Base-by-base conservation (phyloP, 2,797 vertebrate genomes). In the Champsocephalus gunnari region DNA sequence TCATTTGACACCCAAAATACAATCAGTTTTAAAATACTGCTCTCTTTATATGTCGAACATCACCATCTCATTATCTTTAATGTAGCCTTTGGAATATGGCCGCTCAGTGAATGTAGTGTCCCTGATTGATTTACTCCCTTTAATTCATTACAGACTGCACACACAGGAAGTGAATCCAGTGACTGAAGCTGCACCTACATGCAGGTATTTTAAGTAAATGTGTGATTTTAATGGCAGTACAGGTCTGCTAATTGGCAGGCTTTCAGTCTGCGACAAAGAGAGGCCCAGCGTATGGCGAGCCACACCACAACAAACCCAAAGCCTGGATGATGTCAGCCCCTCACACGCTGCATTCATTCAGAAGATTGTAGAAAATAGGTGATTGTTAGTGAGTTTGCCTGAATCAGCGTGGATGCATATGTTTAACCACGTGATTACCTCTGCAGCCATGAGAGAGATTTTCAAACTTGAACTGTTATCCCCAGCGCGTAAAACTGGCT, bases 301-400 rank as follows among this genome's bases (percentile, higher is more conserved):
- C 84, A 65, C 83, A 88, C 89, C 87, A 92, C 89, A 92, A 91
- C 90, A 91, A 90, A 88, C 86, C 85, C 80, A 87, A 86, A 91
- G 87, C 81, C 82, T 85, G 84, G 85, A 85, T 90, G 88, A 90
- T 90, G 89, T 90, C 89, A 88, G 80, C 73, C 58, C 75, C 71
- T 77, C 70, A 74, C 77, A 84, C 82, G 81, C 88, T 58, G 82
- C 79, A 75, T 82, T 85, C 82, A 87, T 83, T 87, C 82, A 65
- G 75, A 70, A 69, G 66, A 77, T 73, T 76, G 79, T 76, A 88
- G 72, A 77, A 84, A 77, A 88, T 84, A 73, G 70, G 61, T 78
- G 77, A 84, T 79, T 87, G 77, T 86, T 21, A 2, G 57, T 51
- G 49, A 53, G 48, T 80, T 77, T 57, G 78, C 55, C 24, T 66